A percentile compares a stretch with the other conserved stretches of the same genome.
phyloP scores from a whole-genome alignment of 2,888 invertebrate species.

The Zaprionus bogoriensis region DNA sequence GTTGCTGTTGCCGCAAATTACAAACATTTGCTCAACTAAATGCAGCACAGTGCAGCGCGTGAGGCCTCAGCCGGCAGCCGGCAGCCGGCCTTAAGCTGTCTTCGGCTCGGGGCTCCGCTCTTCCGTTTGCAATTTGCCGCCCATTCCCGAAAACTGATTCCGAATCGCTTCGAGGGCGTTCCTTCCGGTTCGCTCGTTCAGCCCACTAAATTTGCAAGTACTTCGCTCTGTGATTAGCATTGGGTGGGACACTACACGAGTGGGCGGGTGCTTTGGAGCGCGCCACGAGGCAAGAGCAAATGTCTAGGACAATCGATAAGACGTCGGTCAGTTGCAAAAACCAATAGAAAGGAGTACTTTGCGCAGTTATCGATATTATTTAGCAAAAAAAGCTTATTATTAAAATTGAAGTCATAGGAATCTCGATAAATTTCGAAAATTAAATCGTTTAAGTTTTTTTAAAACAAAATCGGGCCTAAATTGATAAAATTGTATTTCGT shows the following conservation, averaged over 20 bases:
- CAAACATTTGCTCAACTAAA: constrained; percentile 33
- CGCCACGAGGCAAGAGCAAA: background rate
- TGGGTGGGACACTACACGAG: background rate
- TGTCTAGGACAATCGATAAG: background rate
- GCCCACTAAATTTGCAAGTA: constrained; percentile 42
- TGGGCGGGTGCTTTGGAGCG: background rate
- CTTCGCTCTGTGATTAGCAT: constrained; percentile 27
- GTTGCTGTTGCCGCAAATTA: constrained; percentile 8
- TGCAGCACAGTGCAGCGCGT: background rate
- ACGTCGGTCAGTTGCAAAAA: background rate
- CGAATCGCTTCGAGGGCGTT: constrained; percentile 68
- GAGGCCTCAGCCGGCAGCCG: constrained; percentile 11
- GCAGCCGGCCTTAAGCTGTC: constrained; percentile 7
- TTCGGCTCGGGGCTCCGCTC: constrained; percentile 22
- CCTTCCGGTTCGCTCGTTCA: constrained; percentile 65
- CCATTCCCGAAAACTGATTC: constrained; percentile 17
- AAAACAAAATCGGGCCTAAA: background rate
- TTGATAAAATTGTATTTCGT: too few species aligned
- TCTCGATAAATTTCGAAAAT: too few species aligned
- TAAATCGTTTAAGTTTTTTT: too few species aligned
- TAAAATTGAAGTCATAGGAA: too few species aligned
- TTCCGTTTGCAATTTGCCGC: constrained; percentile 54
- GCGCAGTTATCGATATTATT: background rate
- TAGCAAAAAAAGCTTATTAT: too few species aligned
- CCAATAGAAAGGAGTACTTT: background rate